Conservation (phyloP, 2,113 vertebrate genomes). For the Tangachromis dhanisi region DNA sequence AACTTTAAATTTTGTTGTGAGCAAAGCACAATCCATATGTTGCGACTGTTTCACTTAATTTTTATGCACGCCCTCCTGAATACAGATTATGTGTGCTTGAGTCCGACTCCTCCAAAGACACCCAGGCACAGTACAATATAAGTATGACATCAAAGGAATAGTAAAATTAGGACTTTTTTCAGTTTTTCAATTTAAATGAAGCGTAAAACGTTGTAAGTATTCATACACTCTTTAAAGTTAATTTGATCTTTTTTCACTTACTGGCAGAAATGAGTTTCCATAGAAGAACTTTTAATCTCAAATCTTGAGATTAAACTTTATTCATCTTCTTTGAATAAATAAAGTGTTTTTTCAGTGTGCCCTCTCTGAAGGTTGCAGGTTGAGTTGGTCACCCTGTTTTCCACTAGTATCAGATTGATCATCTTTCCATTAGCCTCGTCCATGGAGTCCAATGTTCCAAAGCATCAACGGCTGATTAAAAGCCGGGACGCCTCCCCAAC, state of each 20-base stretch:
- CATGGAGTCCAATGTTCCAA: not conserved
- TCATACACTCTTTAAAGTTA: not conserved
- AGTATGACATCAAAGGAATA: not conserved
- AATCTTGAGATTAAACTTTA: not conserved
- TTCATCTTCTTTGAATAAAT: not conserved
- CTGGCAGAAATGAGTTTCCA: not conserved
- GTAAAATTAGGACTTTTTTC: not conserved
- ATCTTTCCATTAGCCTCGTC: not conserved
- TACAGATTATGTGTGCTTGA: not conserved
- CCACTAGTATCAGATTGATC: not conserved
- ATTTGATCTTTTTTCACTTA: not conserved
- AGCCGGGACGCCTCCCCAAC: not conserved
- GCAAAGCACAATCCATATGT: not conserved
- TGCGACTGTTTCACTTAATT: fast-evolving
- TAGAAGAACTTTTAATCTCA: not conserved
- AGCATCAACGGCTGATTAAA: slow-evolving; percentile 20
- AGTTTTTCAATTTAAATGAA: not conserved
- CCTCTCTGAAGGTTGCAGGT: not conserved
- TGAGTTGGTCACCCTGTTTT: not conserved
- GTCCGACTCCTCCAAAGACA: not conserved
- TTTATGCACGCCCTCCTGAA: not conserved
- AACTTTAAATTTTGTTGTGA: not conserved
- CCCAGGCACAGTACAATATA: not conserved
- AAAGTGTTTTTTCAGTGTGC: not conserved
- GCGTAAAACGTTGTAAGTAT: not conserved